Conservation (phyloP, 2,113 vertebrate genomes). For the Syngnathoides biaculeatus region DNA sequence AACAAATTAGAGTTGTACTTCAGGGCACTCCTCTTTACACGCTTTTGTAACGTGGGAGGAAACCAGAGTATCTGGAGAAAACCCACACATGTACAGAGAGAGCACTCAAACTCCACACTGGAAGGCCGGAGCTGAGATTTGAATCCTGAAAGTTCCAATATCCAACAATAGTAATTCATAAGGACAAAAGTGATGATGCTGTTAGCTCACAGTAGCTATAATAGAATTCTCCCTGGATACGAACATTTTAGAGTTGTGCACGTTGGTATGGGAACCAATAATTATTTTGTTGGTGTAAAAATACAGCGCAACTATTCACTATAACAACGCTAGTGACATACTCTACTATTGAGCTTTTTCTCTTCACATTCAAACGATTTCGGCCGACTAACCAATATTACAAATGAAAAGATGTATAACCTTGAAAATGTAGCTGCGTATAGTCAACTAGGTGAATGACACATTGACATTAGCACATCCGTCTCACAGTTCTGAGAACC, state of each 20-base stretch:
- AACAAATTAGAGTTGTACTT: too few relatives aligned
- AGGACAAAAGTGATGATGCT: not conserved
- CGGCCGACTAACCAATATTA: not conserved
- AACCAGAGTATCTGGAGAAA: too few relatives aligned
- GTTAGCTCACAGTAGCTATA: not conserved
- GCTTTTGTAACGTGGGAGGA: too few relatives aligned
- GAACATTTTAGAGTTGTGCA: not conserved
- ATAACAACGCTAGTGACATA: not conserved
- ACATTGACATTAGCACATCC: too few relatives aligned
- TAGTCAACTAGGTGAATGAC: not conserved
- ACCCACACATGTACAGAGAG: too few relatives aligned
- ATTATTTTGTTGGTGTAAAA: conserved; percentile 13
- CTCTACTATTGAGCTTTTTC: conserved; percentile 2
- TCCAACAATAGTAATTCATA: not conserved
- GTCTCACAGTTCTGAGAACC: too few relatives aligned
- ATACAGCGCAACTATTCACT: not conserved
- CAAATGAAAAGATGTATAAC: not conserved
- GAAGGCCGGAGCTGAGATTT: too few relatives aligned
- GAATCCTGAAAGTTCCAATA: not conserved
- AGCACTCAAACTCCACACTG: too few relatives aligned
- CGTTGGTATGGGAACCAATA: conserved; percentile 36
- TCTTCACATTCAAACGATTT: not conserved
- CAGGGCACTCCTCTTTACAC: too few relatives aligned
- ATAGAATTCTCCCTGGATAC: conserved; percentile 2
- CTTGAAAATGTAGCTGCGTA: not conserved